Evolutionary conservation across 1,140 invertebrate genomes (phyloP), one percentile per base, ranked within the genome.

Genomic region (Drosophila prosaltans): DNA sequence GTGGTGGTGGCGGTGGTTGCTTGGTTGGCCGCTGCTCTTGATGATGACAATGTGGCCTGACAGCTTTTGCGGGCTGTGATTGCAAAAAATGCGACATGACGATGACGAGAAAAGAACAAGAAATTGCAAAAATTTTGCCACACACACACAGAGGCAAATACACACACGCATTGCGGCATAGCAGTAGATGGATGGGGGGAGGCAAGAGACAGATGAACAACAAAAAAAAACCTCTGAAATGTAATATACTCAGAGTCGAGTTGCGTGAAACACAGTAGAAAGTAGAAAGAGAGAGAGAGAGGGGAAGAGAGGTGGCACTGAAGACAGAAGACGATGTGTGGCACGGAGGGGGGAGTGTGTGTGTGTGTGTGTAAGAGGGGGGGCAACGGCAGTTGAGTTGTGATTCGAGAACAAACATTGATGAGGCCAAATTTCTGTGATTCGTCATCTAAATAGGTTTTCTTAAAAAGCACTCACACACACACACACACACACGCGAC

Each of bases 361-460:
- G 43, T 3, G 11, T n/a, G n/a, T 6, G 43, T 16, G 6, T 5
- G 16, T 2, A 48, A 9, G 45, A 48, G 30, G 4, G 21, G 30
- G 6, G 21, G 57, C 11, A 30, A 39, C 61, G 16, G 30, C 26
- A 79, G 72, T 65, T 60, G 74, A 79, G 65, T 60, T 77, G 74
- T 68, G 72, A 77, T 77, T 72, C 64, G 40, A 51, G 76, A 67
- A 63, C 75, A 71, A 79, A 88, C 84, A 88, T 88, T 88, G 84
- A 88, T 88, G 83, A 84, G 84, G 71, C 84, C 80, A 89, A 88
- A 88, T 88, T 89, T 88, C 84, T 84, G 84, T 84, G 81, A 88
- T 88, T 88, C 84, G 84, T 88, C 84, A 88, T 88, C 74, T 75
- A 88, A 88, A 88, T 88, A 88, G 84, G 80, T 84, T 89, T 88